Percentiles rank a stretch among this genome's conserved stretches.
phyloP scores from a whole-genome alignment of 1,140 invertebrate species.

The Drosophila bocki region DNA sequence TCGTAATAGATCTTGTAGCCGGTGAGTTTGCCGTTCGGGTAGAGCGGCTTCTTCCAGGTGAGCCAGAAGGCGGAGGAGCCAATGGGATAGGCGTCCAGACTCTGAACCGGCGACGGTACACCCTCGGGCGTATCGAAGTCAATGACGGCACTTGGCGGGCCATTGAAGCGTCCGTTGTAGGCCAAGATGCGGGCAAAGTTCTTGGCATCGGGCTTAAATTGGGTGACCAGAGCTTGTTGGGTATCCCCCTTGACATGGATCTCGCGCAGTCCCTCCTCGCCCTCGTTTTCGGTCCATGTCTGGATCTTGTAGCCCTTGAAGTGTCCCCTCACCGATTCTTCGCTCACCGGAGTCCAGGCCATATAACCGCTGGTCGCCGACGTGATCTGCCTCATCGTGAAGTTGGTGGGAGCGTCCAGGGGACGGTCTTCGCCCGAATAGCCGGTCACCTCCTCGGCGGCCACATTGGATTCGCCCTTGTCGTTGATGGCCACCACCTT shows the following conservation, averaged over 20 bases:
- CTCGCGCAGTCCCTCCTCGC: constrained; percentile 91
- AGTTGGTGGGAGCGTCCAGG: constrained; percentile 92
- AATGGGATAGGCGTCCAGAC: constrained; percentile 92
- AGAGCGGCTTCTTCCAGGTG: constrained; percentile 96
- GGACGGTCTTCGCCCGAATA: constrained; percentile 98
- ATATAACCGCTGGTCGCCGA: constrained; percentile 91
- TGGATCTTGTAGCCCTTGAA: constrained; percentile 98
- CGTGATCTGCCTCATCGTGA: constrained; percentile 91
- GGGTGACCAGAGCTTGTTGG: constrained; percentile 90
- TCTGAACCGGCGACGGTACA: constrained; percentile 94
- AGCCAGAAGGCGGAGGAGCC: constrained; percentile 95
- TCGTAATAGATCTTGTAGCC: constrained; percentile 97
- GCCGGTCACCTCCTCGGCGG: constrained; percentile 93
- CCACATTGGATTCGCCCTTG: constrained; percentile 93
- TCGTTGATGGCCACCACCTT: constrained; percentile 97
- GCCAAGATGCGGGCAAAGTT: constrained; percentile 96
- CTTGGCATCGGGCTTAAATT: constrained; percentile 95
- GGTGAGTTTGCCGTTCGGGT: constrained; percentile 96
- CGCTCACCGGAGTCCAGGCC: constrained; percentile 93
- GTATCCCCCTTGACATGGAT: constrained; percentile 91
- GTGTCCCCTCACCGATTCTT: constrained; percentile 93
- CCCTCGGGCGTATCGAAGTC: constrained; percentile 96
- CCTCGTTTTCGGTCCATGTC: constrained; percentile 95
- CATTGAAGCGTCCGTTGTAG: constrained; percentile 96
- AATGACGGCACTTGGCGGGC: constrained; percentile 94